Conservation (phyloP, 2,113 vertebrate genomes). For the Panthera leo region DNA sequence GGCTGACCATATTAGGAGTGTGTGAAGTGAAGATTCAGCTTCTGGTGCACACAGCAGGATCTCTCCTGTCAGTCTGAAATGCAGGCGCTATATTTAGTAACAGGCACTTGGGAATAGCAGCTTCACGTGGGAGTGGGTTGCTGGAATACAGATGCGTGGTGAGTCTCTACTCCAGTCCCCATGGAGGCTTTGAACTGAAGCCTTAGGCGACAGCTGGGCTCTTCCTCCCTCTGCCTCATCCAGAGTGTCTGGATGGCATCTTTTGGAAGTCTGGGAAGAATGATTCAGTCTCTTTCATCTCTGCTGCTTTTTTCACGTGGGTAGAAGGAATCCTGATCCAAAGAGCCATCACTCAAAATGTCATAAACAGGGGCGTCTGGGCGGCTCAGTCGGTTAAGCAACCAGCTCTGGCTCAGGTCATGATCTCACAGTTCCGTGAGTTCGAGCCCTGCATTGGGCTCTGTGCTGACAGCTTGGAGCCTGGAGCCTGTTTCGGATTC, state of each 20-base stretch:
- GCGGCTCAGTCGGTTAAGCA: too few relatives aligned
- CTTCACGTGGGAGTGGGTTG: constrained; percentile 78
- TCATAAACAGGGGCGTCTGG: background rate
- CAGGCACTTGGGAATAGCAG: constrained; percentile 78
- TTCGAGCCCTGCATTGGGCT: too few relatives aligned
- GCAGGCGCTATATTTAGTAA: constrained; percentile 84
- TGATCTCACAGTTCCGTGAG: too few relatives aligned
- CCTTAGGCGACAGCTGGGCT: background rate
- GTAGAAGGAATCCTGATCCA: background rate
- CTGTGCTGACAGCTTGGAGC: too few relatives aligned
- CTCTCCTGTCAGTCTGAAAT: constrained; percentile 76
- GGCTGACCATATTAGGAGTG: constrained; percentile 85
- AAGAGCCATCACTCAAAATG: constrained; percentile 20
- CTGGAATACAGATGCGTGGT: constrained; percentile 66
- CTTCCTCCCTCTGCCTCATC: background rate
- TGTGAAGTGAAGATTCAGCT: constrained; percentile 76
- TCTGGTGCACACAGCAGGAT: constrained; percentile 60
- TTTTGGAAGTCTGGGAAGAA: background rate
- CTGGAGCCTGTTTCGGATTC: too few relatives aligned
- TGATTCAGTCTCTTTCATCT: background rate
- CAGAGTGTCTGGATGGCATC: background rate
- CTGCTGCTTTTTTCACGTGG: background rate
- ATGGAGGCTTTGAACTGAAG: background rate
- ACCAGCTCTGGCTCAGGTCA: too few relatives aligned
- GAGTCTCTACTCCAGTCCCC: constrained; percentile 40